Evolutionary conservation across 2,113 vertebrate genomes (phyloP), one percentile per base, ranked within the genome.

Genomic region (Mastomys coucha): DNA sequence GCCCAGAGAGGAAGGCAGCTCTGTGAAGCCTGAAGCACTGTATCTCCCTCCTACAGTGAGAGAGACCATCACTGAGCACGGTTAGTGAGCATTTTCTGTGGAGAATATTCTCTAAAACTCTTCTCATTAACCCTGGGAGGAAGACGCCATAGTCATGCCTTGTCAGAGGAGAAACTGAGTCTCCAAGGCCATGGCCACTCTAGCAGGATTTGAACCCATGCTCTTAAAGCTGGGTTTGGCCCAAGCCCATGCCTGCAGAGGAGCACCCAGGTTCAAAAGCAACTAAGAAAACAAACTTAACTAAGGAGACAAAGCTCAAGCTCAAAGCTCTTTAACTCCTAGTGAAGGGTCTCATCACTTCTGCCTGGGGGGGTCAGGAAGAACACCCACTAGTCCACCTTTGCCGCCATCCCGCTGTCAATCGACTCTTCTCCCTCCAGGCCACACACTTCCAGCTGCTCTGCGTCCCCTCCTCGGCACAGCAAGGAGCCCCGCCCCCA

Each of bases 341-440:
- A 14, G 63, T 75, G 69, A 82, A 60, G 49, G 36, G 58, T 45
- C 13, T 36, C 2, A 22, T 6, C 2, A 7, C 22, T 51, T 67
- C 28, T 26, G 36, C 14, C 51, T 86, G 63, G 19, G 49, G 20
- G 0, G 53, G 2, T 5, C 3, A 31, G 84, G 67, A 60, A 42
- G 69, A 60, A 72, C 10, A n/a, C 1, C 17, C 4, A 49, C 53
- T 49, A 26, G 49, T 33, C 53, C 20, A 13, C 6, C 9, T 4
- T 4, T 0, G 31, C 19, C 1, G 8, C 51, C 26, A 1, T 1
- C 5, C 33, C 9, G 0, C 22, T 2, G 28, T 75, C 65, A 33
- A 76, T 73, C 73, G 3, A 5, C 45, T 24, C n/a, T 8, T 0
- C 51, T 39, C n/a, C 20, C 42, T 45, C 60, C 24, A n/a, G 16